phyloP scores from a whole-genome alignment of 2,888 invertebrate genomes.

The Chalcosyrphus nemorum region DNA sequence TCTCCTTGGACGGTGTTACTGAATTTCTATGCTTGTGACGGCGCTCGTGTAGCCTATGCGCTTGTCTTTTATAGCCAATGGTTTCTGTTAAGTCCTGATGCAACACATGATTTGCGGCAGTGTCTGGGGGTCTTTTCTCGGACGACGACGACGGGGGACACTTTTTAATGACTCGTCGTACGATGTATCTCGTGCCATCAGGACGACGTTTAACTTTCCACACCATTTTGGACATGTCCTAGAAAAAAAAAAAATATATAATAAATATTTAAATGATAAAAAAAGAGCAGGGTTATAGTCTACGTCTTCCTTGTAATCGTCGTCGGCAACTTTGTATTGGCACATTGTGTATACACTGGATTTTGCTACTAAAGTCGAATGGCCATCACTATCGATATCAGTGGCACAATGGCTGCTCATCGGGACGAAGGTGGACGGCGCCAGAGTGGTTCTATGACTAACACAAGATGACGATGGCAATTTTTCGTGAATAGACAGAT shows the following conservation, averaged over 20 bases:
- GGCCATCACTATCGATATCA: conserved; percentile 51
- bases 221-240: conserved; percentile 67
- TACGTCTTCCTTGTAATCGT: conserved; percentile 49
- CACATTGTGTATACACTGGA: conserved; percentile 46
- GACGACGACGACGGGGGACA: neutral
- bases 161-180: conserved; percentile 40
- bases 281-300: too few relatives aligned
- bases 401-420: conserved; percentile 1
- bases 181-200: conserved; percentile 57
- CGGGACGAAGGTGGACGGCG: conserved; percentile 32
- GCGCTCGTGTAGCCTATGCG: conserved; percentile 25
- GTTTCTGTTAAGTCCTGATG: conserved; percentile 3
- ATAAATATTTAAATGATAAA: too few relatives aligned
- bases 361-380: conserved; percentile 53
- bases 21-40: conserved; percentile 6
- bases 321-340: conserved; percentile 23
- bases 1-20: conserved; percentile 50
- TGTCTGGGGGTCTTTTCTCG: neutral
- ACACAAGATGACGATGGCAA: neutral
- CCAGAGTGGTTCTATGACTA: neutral
- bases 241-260: conserved; percentile 69
- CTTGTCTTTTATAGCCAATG: conserved; percentile 13
- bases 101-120: neutral
- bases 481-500: neutral
- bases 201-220: conserved; percentile 62